phyloP scores from a whole-genome alignment of 2,797 vertebrate genomes.

The Manis javanica region DNA sequence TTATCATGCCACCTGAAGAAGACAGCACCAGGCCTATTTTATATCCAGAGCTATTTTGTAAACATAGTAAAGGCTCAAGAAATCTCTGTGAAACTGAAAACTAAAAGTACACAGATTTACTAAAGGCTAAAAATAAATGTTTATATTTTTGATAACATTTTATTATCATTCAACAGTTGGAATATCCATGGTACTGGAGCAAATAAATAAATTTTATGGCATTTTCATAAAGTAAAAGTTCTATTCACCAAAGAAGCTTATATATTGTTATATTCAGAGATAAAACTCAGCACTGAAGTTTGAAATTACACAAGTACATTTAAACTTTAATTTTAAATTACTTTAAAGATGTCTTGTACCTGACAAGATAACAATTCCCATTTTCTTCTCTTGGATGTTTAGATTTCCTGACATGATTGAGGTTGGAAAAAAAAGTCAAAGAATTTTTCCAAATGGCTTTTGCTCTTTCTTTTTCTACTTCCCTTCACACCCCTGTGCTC shows the following conservation, averaged over 20 bases:
- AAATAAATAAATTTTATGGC: conserved; percentile 4
- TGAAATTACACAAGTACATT: conserved; percentile 59
- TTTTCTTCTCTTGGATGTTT: conserved; percentile 68
- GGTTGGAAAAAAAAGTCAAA: conserved; percentile 46
- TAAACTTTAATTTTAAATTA: conserved; percentile 78
- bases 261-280: conserved; percentile 27
- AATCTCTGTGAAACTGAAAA: conserved; percentile 28
- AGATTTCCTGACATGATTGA: conserved; percentile 51
- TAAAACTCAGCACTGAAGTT: conserved; percentile 60
- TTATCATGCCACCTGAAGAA: not conserved
- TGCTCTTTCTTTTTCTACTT: conserved; percentile 3
- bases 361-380: conserved; percentile 72
- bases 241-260: not conserved
- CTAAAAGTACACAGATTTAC: not conserved
- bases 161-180: not conserved
- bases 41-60: not conserved
- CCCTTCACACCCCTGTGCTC: not conserved
- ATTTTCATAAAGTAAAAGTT: conserved; percentile 31
- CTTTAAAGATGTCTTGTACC: conserved; percentile 63
- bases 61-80: not conserved
- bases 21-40: not conserved
- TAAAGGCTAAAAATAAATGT: conserved; percentile 22
- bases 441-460: conserved; percentile 36
- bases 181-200: not conserved
- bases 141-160: conserved; percentile 36